Conservation (phyloP, 1,140 invertebrate species). For the Leptonema lineaticorne region DNA sequence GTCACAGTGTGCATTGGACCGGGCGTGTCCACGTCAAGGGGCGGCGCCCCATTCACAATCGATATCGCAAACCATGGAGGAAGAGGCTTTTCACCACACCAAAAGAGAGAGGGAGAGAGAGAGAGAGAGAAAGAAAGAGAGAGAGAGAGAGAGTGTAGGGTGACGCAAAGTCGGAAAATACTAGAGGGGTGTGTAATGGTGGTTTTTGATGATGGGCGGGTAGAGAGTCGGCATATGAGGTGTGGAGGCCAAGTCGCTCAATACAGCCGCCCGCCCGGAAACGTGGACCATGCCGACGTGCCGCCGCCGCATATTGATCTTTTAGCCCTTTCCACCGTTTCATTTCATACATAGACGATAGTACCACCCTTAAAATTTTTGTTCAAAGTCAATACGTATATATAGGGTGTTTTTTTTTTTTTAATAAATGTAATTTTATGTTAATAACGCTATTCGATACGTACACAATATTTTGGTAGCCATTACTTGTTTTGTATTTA, state of each 20-base stretch:
- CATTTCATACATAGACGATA: too few species aligned
- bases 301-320: conserved; percentile 21
- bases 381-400: too few species aligned
- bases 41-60: neutral
- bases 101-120: neutral
- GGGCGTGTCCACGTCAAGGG: conserved; percentile 1
- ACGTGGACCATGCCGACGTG: conserved; percentile 13
- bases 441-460: too few species aligned
- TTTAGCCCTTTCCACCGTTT: neutral
- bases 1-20: conserved; percentile 7
- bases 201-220: neutral
- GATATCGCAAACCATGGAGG: conserved; percentile 15
- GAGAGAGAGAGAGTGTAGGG: neutral
- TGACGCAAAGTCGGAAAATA: neutral
- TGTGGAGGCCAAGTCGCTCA: conserved; percentile 10
- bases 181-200: neutral
- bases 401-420: too few species aligned
- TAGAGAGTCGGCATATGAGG: conserved; percentile 1
- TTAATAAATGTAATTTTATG: too few species aligned
- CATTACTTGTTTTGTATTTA: too few species aligned
- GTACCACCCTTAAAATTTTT: too few species aligned
- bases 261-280: conserved; percentile 29
- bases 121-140: neutral
- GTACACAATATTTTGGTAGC: too few species aligned
- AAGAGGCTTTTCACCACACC: neutral